phyloP scores from a whole-genome alignment of 37 sponge, comb jelly and placozoan species.

The Axinella damicornis region DNA sequence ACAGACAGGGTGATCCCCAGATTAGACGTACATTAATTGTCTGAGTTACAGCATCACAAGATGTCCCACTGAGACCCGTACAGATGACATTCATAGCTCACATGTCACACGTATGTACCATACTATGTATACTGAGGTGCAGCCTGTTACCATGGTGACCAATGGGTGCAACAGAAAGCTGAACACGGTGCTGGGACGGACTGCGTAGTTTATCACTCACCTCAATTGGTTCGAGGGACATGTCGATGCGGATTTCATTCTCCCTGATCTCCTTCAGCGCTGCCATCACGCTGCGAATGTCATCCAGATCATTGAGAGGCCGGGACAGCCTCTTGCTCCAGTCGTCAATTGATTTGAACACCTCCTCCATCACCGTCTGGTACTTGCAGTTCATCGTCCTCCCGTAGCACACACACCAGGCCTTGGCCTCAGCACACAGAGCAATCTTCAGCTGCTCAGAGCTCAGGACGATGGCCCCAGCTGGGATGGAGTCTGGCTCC shows the following conservation, averaged over 20 bases:
- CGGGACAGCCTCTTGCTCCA: slow-evolving; percentile 74
- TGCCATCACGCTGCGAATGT: slow-evolving; percentile 92
- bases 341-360: slow-evolving; percentile 89
- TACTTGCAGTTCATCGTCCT: slow-evolving; percentile 85
- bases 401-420: slow-evolving; percentile 89
- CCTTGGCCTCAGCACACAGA: slow-evolving; percentile 88
- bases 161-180: too few species aligned
- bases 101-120: too few species aligned
- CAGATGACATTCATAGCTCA: too few species aligned
- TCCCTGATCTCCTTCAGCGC: slow-evolving; percentile 86
- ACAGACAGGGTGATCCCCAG: too few species aligned
- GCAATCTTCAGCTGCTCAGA: slow-evolving; percentile 93
- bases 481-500: too few species aligned
- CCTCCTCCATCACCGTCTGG: slow-evolving; percentile 73
- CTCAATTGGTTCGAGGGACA: slow-evolving; percentile 89
- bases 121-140: too few species aligned
- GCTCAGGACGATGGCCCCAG: slow-evolving; percentile 73
- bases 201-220: too few species aligned
- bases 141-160: too few species aligned
- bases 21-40: too few species aligned
- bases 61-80: too few species aligned
- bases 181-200: too few species aligned
- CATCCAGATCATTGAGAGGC: slow-evolving; percentile 93
- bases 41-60: too few species aligned
- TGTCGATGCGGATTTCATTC: slow-evolving; percentile 93